Conservation (phyloP, 1,140 invertebrate genomes). For the Ctenoplectra terminalis region DNA sequence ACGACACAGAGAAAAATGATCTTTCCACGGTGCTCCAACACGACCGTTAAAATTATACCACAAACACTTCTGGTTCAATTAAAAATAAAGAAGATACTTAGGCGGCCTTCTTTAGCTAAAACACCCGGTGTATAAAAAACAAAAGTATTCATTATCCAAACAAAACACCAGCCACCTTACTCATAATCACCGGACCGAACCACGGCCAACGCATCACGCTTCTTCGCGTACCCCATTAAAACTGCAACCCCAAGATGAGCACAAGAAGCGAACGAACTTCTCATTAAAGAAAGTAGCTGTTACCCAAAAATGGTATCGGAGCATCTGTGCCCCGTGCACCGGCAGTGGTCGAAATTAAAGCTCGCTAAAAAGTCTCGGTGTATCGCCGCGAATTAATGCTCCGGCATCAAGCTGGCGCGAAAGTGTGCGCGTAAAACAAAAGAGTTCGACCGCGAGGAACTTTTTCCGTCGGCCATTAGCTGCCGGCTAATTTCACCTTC, state of each 20-base stretch:
- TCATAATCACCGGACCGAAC: no score
- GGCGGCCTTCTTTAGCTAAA: no score
- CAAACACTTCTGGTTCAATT: no score
- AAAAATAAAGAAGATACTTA: no score
- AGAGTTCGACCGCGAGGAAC: background rate
- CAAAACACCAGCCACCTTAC: background rate
- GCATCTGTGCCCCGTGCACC: conserved; percentile 1
- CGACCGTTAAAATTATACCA: no score
- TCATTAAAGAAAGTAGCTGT: conserved; percentile 10
- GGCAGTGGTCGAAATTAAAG: conserved; percentile 2
- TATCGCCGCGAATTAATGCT: background rate
- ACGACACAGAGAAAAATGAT: no score
- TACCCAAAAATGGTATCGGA: background rate
- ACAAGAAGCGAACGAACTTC: background rate
- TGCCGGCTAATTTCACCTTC: background rate
- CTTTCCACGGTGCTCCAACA: no score
- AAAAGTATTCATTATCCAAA: no score
- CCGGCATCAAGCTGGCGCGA: background rate
- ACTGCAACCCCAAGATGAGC: background rate
- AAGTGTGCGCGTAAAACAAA: conserved; percentile 8
- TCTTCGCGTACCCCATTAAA: no score
- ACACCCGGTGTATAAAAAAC: no score
- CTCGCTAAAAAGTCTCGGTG: background rate
- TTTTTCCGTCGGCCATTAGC: conserved; percentile 10
- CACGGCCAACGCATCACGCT: no score